Evolutionary conservation across 2,113 vertebrate species (phyloP).

Genomic region (Psittacara wagleri): DNA sequence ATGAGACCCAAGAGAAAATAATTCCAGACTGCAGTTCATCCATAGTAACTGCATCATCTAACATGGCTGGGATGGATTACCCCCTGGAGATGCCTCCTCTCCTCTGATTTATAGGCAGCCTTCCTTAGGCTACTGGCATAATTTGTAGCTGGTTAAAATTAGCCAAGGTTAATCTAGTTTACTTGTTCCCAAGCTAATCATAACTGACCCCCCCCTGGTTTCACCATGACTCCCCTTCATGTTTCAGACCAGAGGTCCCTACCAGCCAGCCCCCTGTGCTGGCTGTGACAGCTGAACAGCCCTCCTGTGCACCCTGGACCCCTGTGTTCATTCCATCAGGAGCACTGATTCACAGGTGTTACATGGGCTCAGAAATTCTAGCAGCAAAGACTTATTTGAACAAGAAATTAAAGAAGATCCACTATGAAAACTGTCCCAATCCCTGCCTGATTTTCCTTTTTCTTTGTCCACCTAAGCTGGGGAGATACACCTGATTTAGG

Average conservation of each 20-base stretch:
- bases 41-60: not conserved
- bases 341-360: not conserved
- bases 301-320: not conserved
- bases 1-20: not conserved
- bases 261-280: not conserved
- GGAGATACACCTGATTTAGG: not conserved
- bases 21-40: not conserved
- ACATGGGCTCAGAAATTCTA: not conserved
- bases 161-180: not conserved
- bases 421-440: not conserved
- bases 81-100: not conserved
- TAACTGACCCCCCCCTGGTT: not conserved
- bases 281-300: not conserved
- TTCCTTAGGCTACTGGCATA: not conserved
- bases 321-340: not conserved
- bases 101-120: not conserved
- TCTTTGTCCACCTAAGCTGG: not conserved
- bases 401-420: not conserved
- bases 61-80: not conserved
- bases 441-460: not conserved
- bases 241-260: not conserved
- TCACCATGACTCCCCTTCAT: not conserved
- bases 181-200: not conserved
- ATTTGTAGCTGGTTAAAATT: slow-evolving; percentile 28
- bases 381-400: not conserved